phyloP scores from a whole-genome alignment of 2,797 vertebrate genomes.

The Coccyzus lansbergi region DNA sequence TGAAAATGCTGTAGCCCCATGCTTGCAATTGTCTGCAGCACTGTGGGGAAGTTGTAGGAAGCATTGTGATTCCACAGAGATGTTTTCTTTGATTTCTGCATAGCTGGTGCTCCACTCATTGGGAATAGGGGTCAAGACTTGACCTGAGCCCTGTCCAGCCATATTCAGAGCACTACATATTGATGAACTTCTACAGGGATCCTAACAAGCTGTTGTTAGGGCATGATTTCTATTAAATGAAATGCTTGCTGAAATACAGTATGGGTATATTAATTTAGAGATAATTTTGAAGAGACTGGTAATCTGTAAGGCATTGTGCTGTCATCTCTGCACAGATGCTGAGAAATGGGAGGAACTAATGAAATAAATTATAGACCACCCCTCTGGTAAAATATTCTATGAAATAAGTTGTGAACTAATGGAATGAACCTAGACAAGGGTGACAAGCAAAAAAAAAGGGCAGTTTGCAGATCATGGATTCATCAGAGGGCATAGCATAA shows the following conservation, averaged over 20 bases:
- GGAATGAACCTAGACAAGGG: background rate
- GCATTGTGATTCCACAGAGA: background rate
- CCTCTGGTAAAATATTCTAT: background rate
- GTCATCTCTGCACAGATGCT: background rate
- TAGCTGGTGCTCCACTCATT: background rate
- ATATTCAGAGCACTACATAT: background rate
- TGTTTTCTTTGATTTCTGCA: background rate
- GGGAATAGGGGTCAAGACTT: background rate
- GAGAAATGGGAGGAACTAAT: background rate
- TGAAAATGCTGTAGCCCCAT: background rate
- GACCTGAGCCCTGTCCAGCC: background rate
- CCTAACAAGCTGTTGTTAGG: background rate
- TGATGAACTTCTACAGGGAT: background rate
- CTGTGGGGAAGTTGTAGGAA: background rate
- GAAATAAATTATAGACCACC: background rate
- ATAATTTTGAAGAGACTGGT: background rate
- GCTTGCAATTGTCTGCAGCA: background rate
- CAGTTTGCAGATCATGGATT: background rate
- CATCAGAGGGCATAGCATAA: background rate
- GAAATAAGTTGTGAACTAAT: background rate
- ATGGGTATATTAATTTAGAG: background rate
- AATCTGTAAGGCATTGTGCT: fast-evolving
- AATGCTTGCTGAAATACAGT: background rate
- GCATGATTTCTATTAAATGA: background rate
- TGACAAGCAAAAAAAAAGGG: background rate